phyloP scores from a whole-genome alignment of 1,140 invertebrate genomes.

The Drosophila nigromelanica region DNA sequence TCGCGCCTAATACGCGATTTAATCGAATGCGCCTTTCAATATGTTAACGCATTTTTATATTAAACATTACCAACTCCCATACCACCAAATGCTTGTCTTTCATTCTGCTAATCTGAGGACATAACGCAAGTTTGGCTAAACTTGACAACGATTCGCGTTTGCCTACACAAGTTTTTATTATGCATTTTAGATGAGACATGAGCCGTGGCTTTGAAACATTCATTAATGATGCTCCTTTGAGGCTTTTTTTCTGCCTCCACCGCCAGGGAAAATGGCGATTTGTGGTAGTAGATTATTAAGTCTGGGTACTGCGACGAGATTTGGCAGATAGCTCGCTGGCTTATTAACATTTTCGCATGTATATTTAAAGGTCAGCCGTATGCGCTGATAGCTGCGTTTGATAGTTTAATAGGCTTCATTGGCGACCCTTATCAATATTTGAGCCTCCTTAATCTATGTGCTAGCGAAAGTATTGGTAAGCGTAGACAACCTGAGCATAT shows the following conservation, averaged over 20 bases:
- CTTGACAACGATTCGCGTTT: constrained; percentile 15
- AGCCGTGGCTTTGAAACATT: constrained; percentile 3
- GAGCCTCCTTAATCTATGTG: constrained; percentile 8
- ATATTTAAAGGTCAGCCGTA: constrained; percentile 22
- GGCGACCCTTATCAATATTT: constrained; percentile 45
- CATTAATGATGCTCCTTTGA: constrained; percentile 29
- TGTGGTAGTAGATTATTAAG: constrained; percentile 7
- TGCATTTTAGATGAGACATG: constrained; percentile 43
- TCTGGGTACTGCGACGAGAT: constrained; percentile 15
- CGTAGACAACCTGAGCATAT: background rate
- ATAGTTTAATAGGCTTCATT: constrained; percentile 43
- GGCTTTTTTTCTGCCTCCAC: background rate
- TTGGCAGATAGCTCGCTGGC: constrained; percentile 26
- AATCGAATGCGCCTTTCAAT: constrained; percentile 63
- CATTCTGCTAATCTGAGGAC: constrained; percentile 39
- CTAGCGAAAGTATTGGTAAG: constrained; percentile 18
- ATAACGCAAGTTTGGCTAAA: constrained; percentile 23
- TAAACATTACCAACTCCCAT: constrained; percentile 31
- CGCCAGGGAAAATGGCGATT: constrained; percentile 13
- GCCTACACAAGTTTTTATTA: constrained; percentile 57
- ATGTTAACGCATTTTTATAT: constrained; percentile 71
- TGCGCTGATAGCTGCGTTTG: constrained; percentile 19
- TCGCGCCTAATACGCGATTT: too few species aligned
- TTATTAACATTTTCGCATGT: constrained; percentile 33
- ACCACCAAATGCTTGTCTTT: constrained; percentile 1